Evolutionary conservation across 2,113 vertebrate genomes (phyloP), one percentile per base, ranked within the genome.

Genomic region (Indri indri): DNA sequence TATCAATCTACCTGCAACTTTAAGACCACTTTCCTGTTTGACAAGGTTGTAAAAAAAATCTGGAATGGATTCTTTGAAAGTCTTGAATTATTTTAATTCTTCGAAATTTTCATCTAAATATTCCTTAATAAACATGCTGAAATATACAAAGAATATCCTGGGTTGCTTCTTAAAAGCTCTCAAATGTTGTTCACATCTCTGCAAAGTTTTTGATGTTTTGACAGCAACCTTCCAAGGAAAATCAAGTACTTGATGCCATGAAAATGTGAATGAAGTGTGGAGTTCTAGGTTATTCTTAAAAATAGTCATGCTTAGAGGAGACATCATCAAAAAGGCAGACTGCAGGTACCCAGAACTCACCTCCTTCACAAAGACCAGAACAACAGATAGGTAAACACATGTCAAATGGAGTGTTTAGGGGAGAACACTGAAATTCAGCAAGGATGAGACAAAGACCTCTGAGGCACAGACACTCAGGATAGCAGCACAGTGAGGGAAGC

Each of bases 101-200:
- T 89, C 22, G 71, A 92, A 70, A 57, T 63, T 77, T 16, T 87
- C 13, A 50, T 45, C 30, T 90, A 92, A 70, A 50, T 81, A 42
- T 87, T 90, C 34, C 40, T 68, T 87, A 86, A 59, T 93, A 71
- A 95, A 95, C 93, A 95, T 42, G 11, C 5, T 93, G 4, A 2
- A 32, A 0, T 37, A 2, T 65, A 34, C 81, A 96, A 94, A 68
- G 42, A 47, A 6, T 47, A 54, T 20, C 7, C 11, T 42, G 20
- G 23, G 13, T 95, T 96, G 14, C n/a, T 88, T 91, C 68, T 63
- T 30, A 22, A 74, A 91, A 74, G 13, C 37, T 89, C 54, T 71
- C 1, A 25, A 61, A 66, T 25, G 17, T 73, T 89, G 30, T 37
- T 94, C 59, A 40, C 25, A 37, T 84, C 6, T 61, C n/a, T 76